These are phyloP conservation scores for Volucella bombylans DNA, from an alignment of 2,888 invertebrate species.

Conservation along the genomic window DNA sequence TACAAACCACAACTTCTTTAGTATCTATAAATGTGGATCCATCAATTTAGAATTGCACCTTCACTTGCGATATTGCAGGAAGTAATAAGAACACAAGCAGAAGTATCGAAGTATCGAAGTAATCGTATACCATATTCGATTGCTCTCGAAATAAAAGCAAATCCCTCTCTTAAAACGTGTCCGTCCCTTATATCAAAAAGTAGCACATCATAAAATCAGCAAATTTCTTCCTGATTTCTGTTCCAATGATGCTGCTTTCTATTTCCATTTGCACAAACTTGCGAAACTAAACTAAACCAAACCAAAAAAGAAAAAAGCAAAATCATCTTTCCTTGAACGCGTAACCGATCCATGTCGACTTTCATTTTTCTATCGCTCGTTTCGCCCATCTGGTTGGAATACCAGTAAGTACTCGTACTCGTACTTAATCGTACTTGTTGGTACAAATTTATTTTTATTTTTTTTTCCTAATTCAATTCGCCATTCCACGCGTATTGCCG, in stretches of 20 bases:
- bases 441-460: constrained; percentile 17
- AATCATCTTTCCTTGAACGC: constrained; percentile 59
- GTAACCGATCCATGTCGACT: constrained; percentile 65
- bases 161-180: too few species aligned
- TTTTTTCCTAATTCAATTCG: constrained; percentile 40
- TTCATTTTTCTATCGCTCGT: constrained; percentile 57
- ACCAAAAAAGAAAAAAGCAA: constrained; percentile 5
- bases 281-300: constrained; percentile 13
- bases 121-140: too few species aligned
- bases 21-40: too few species aligned
- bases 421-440: too few species aligned
- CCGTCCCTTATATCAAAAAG: too few species aligned
- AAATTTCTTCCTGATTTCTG: constrained; percentile 33
- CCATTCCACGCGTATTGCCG: constrained; percentile 17
- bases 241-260: constrained; percentile 36
- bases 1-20: too few species aligned
- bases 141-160: too few species aligned
- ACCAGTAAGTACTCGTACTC: constrained; percentile 17
- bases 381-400: constrained; percentile 54
- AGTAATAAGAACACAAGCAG: too few species aligned
- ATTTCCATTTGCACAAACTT: constrained; percentile 10
- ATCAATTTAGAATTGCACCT: too few species aligned
- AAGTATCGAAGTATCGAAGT: too few species aligned
- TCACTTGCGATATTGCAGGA: too few species aligned
- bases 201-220: too few species aligned